Conservation (phyloP, 1,140 invertebrate species). For the Dendroctonus ponderosae region DNA sequence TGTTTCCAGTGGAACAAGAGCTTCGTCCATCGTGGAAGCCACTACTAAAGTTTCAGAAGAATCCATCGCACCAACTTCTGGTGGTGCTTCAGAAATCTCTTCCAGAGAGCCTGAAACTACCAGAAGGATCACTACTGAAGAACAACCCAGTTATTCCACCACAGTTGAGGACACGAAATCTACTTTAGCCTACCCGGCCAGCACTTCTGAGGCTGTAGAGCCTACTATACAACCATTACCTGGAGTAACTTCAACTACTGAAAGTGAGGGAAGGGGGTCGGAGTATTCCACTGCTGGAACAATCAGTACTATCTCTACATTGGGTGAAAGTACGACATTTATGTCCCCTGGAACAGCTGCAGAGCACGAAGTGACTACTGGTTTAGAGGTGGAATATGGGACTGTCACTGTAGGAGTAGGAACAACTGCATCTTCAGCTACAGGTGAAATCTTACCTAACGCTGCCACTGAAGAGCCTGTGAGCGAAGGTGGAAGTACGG, state of each 20-base stretch:
- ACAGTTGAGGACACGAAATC: neutral
- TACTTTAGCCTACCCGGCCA: neutral
- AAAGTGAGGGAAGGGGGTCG: neutral
- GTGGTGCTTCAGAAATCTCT: neutral
- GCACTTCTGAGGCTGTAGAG: neutral
- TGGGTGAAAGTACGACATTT: constrained; percentile 1
- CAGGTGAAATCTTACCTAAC: neutral
- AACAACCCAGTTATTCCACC: neutral
- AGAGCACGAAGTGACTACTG: neutral
- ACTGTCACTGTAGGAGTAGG: no score
- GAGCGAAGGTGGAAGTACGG: neutral
- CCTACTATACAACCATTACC: neutral
- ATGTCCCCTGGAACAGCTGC: neutral
- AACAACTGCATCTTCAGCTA: neutral
- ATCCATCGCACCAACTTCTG: neutral
- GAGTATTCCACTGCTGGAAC: neutral
- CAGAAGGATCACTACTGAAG: neutral
- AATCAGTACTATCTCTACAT: neutral
- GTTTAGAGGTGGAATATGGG: neutral
- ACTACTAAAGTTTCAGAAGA: neutral
- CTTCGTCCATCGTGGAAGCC: neutral
- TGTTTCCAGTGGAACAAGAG: neutral
- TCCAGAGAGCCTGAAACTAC: constrained; percentile 5
- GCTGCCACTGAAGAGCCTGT: neutral
- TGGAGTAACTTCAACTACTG: constrained; percentile 1